phyloP scores from a whole-genome alignment of 2,888 invertebrate genomes.

The Sympetrum striolatum region DNA sequence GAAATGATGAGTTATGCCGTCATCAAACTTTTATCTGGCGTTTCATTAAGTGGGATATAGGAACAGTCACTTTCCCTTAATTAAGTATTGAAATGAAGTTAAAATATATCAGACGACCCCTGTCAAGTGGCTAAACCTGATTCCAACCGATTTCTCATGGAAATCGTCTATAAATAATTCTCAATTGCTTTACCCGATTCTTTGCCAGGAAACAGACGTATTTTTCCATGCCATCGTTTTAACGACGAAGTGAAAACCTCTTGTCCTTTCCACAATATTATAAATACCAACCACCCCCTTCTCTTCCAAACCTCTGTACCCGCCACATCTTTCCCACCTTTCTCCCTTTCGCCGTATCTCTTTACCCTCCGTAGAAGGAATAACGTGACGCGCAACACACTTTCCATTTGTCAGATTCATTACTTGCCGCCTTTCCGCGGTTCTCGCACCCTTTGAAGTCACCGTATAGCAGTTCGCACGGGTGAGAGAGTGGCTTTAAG shows the following conservation, averaged over 20 bases:
- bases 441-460: conserved; percentile 18
- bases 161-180: no score
- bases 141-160: no score
- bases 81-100: no score
- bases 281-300: background rate
- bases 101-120: no score
- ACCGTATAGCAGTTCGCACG: conserved; percentile 20
- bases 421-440: conserved; percentile 24
- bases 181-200: background rate
- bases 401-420: conserved; percentile 33
- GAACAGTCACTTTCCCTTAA: no score
- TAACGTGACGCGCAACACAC: conserved; percentile 36
- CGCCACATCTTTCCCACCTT: background rate
- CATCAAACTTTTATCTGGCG: no score
- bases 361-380: background rate
- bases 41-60: no score
- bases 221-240: background rate
- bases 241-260: background rate
- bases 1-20: no score
- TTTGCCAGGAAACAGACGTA: background rate
- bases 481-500: background rate
- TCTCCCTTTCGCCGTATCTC: background rate
- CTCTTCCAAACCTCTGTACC: background rate
- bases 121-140: no score
- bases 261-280: background rate